phyloP scores from a whole-genome alignment of 2,888 invertebrate species.

The Dryobotodes eremita region DNA sequence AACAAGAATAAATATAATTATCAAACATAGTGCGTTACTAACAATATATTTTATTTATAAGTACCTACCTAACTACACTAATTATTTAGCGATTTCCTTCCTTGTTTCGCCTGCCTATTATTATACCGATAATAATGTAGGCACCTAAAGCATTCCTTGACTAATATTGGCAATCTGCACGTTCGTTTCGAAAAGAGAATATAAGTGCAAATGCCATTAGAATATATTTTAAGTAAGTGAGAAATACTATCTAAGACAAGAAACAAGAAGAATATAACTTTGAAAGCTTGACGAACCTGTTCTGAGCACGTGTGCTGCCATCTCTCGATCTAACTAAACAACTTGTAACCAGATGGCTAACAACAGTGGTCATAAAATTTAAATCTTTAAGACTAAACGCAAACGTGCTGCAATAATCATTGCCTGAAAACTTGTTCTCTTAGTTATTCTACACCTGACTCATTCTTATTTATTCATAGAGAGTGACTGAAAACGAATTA shows the following conservation, averaged over 20 bases:
- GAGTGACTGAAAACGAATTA: background rate
- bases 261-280: no score
- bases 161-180: background rate
- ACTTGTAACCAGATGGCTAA: background rate
- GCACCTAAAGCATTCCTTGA: background rate
- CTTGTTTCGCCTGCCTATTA: slow-evolving; percentile 21
- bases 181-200: background rate
- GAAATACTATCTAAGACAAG: background rate
- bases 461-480: background rate
- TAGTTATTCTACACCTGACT: background rate
- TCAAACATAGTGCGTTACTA: background rate
- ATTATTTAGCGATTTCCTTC: slow-evolving; percentile 36
- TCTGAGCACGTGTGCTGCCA: slow-evolving; percentile 30
- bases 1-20: background rate
- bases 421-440: background rate
- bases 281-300: background rate
- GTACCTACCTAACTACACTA: background rate
- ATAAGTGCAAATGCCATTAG: background rate
- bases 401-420: background rate
- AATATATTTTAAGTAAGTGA: background rate
- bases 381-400: background rate
- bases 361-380: no score
- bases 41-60: slow-evolving; percentile 4
- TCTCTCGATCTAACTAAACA: slow-evolving; percentile 8
- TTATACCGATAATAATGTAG: background rate